phyloP scores from a whole-genome alignment of 2,888 invertebrate genomes.

The Leptothorax acervorum region DNA sequence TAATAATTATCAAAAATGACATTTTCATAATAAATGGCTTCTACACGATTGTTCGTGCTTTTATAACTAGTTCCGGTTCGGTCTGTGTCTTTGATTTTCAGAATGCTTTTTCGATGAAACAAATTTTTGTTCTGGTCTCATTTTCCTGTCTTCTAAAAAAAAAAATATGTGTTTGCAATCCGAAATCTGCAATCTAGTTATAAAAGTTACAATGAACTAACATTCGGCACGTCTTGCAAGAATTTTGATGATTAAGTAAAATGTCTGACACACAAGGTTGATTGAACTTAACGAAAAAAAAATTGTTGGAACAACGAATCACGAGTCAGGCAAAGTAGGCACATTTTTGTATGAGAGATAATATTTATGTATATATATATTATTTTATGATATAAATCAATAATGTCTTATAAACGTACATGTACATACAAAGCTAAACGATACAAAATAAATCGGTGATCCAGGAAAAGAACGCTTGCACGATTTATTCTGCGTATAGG shows the following conservation, averaged over 20 bases:
- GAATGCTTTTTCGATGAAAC: not conserved
- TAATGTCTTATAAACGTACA: constrained; percentile 80
- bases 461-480: constrained; percentile 36
- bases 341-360: constrained; percentile 64
- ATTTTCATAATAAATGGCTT: constrained; percentile 52
- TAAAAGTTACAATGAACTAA: constrained; percentile 25
- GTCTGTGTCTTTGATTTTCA: not conserved
- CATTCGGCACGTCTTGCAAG: constrained; percentile 8
- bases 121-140: not conserved
- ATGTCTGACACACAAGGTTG: not conserved
- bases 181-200: not conserved
- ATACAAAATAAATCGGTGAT: constrained; percentile 75
- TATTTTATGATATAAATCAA: constrained; percentile 81
- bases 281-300: not conserved
- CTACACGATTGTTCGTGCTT: constrained; percentile 58
- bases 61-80: constrained; percentile 38
- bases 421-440: constrained; percentile 77
- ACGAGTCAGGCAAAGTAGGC: constrained; percentile 17
- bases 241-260: not conserved
- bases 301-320: not conserved
- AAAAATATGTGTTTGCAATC: not conserved
- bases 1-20: not conserved
- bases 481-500: constrained; percentile 11
- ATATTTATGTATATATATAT: constrained; percentile 44
- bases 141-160: not conserved